A percentile compares a stretch with the other conserved stretches of the same genome.
Evolutionary conservation across 2,888 invertebrate genomes (phyloP).

Genomic region (Brenthis hecate): DNA sequence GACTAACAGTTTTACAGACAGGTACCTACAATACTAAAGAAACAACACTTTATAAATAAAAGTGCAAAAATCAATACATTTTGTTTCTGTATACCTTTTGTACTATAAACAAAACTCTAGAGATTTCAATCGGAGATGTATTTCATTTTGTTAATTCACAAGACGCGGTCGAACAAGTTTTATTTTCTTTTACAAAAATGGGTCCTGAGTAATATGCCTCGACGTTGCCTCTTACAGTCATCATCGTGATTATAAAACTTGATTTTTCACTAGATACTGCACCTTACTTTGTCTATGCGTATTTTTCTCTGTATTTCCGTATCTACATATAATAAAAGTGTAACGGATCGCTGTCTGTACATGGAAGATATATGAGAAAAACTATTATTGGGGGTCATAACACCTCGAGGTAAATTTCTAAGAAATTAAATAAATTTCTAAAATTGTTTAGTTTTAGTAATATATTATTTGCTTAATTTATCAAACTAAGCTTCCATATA

Average conservation of each 20-base stretch:
- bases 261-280: not conserved
- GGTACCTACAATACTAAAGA: too few species aligned
- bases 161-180: constrained; percentile 34
- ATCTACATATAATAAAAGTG: too few species aligned
- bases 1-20: too few species aligned
- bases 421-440: too few species aligned
- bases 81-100: not conserved
- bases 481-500: too few species aligned
- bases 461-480: too few species aligned
- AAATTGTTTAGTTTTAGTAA: too few species aligned
- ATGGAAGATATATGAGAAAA: too few species aligned
- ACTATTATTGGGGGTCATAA: too few species aligned
- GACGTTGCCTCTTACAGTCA: constrained; percentile 10
- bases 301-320: not conserved
- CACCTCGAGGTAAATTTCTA: too few species aligned
- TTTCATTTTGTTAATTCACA: constrained; percentile 37
- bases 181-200: constrained; percentile 30
- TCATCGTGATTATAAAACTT: constrained; percentile 18
- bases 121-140: constrained; percentile 21
- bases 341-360: too few species aligned
- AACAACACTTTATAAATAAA: too few species aligned
- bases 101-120: constrained; percentile 15
- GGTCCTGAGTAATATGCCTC: constrained; percentile 5
- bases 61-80: constrained; percentile 11
- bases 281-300: not conserved